Conservation (phyloP, 2,113 vertebrate genomes). For the Oreotrochilus melanogaster region DNA sequence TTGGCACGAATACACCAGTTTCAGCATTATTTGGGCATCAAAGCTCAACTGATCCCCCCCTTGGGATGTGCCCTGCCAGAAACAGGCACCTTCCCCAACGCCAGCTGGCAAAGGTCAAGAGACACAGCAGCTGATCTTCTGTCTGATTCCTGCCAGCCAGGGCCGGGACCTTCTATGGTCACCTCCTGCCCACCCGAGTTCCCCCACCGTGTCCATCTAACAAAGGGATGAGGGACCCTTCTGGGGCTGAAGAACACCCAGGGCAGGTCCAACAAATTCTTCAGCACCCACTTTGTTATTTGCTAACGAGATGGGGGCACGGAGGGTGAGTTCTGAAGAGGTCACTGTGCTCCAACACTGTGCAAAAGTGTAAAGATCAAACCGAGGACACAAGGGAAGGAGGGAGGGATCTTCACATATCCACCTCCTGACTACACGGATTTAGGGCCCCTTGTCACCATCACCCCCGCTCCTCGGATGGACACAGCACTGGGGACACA, state of each 20-base stretch:
- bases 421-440: rapidly evolving
- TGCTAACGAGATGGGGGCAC: rapidly evolving
- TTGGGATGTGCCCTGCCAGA: not conserved
- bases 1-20: rapidly evolving
- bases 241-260: not conserved
- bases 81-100: rapidly evolving
- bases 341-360: not conserved
- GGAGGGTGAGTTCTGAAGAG: not conserved
- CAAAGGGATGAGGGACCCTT: not conserved
- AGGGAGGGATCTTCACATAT: no score
- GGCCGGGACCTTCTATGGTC: not conserved
- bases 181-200: not conserved
- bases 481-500: not conserved
- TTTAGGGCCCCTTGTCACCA: rapidly evolving
- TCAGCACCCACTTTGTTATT: no score
- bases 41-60: not conserved
- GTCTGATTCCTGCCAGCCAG: not conserved
- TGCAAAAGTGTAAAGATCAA: rapidly evolving
- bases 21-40: not conserved
- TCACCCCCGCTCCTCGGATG: rapidly evolving
- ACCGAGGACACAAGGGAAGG: no score
- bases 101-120: not conserved
- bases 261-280: no score
- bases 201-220: rapidly evolving
- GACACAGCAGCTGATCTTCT: not conserved